Evolutionary conservation across 1,140 invertebrate species (phyloP).

Genomic region (Habropoda laboriosa): DNA sequence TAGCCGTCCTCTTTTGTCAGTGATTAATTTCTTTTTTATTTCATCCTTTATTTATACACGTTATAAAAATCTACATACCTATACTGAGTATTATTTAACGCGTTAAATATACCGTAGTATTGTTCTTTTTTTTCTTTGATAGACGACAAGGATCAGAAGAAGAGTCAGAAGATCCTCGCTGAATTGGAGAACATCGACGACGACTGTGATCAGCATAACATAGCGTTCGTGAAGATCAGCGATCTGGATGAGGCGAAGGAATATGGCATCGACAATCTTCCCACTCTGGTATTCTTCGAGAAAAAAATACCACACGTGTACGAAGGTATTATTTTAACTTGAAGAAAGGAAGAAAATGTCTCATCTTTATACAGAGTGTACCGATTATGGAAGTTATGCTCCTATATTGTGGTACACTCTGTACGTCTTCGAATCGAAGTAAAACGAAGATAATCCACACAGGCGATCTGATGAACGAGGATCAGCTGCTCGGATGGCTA

Average conservation of each 20-base stretch:
- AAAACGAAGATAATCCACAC: background rate
- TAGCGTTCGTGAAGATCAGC: slow-evolving; percentile 96
- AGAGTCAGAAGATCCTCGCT: slow-evolving; percentile 92
- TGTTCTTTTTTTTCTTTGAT: too few relatives aligned
- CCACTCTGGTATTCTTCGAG: slow-evolving; percentile 93
- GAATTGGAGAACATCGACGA: slow-evolving; percentile 97
- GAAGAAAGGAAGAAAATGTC: background rate
- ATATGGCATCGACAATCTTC: slow-evolving; percentile 92
- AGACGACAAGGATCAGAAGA: slow-evolving; percentile 96
- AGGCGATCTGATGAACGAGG: slow-evolving; percentile 95
- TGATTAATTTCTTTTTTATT: slow-evolving; percentile 64
- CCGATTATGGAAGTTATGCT: too few relatives aligned
- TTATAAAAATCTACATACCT: background rate
- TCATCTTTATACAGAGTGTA: too few relatives aligned
- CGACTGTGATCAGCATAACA: slow-evolving; percentile 95
- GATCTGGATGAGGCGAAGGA: slow-evolving; percentile 94
- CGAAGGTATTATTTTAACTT: slow-evolving; percentile 85
- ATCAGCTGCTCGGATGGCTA: slow-evolving; percentile 93
- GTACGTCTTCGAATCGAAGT: too few relatives aligned
- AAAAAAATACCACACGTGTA: slow-evolving; percentile 93
- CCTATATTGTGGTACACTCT: too few relatives aligned
- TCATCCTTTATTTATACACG: background rate
- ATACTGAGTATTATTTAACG: rapidly evolving
- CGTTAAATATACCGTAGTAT: background rate
- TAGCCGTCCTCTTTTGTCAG: slow-evolving; percentile 95